phyloP scores from a whole-genome alignment of 2,113 vertebrate genomes.

The Lepus europaeus region DNA sequence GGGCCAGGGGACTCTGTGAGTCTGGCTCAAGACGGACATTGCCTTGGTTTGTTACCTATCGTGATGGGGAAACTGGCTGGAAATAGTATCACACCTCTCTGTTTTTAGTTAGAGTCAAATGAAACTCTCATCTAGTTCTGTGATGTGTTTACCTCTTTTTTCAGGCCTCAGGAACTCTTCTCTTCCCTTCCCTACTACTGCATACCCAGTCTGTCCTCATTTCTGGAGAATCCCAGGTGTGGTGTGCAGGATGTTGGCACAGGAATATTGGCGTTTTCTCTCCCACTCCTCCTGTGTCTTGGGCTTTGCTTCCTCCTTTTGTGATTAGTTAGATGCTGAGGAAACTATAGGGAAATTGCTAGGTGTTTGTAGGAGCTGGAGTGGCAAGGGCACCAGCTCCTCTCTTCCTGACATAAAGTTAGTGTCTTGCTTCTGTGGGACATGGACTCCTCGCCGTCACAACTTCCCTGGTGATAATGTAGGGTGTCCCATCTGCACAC shows the following conservation, averaged over 20 bases:
- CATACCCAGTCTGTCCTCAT: neutral
- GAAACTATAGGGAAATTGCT: conserved; percentile 49
- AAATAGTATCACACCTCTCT: conserved; percentile 87
- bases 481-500: neutral
- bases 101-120: conserved; percentile 90
- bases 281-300: conserved; percentile 27
- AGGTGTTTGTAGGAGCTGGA: conserved; percentile 47
- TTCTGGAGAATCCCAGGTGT: conserved; percentile 75
- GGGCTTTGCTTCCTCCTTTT: conserved; percentile 57
- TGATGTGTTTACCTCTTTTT: conserved; percentile 88
- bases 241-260: conserved; percentile 39
- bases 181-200: conserved; percentile 57
- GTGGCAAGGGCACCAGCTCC: neutral
- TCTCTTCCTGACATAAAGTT: conserved; percentile 37
- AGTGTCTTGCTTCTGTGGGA: conserved; percentile 49
- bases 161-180: conserved; percentile 85
- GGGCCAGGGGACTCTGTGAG: conserved; percentile 90
- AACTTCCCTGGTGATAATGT: conserved; percentile 24
- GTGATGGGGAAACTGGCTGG: conserved; percentile 90
- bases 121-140: conserved; percentile 89
- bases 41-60: conserved; percentile 91
- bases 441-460: neutral
- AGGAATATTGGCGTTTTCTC: conserved; percentile 62
- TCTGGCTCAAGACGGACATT: conserved; percentile 91
- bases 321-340: conserved; percentile 65